phyloP scores from a whole-genome alignment of 2,888 invertebrate genomes.

The Sepiola atlantica region DNA sequence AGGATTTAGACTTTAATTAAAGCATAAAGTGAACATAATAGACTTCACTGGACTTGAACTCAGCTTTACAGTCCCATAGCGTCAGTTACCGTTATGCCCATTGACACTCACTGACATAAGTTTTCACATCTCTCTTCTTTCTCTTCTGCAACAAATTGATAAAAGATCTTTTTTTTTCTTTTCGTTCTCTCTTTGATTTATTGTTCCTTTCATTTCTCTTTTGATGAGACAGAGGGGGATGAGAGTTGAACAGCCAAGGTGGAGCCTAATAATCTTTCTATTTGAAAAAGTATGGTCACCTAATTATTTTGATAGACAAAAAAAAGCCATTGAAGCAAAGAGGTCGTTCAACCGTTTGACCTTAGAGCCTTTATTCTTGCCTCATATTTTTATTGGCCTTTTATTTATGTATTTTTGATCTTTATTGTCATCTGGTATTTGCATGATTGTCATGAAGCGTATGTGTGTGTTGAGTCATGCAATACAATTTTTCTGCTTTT shows the following conservation, averaged over 20 bases:
- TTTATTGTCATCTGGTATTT: neutral
- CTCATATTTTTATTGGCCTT: neutral
- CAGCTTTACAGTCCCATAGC: too few relatives aligned
- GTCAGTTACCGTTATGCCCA: too few relatives aligned
- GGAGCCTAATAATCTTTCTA: neutral
- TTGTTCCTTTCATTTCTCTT: neutral
- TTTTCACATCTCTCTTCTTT: neutral
- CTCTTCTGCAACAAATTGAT: neutral
- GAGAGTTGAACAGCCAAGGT: neutral
- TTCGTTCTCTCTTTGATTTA: neutral
- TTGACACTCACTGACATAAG: too few relatives aligned
- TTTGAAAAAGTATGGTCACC: neutral
- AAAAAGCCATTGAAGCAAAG: neutral
- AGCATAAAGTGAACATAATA: too few relatives aligned
- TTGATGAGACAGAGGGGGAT: neutral
- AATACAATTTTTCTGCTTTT: neutral
- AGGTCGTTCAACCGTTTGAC: constrained; percentile 15
- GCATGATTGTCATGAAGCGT: neutral
- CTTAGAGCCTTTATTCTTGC: neutral
- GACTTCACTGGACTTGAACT: too few relatives aligned
- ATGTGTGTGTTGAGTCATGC: constrained; percentile 32
- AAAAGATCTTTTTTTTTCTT: neutral
- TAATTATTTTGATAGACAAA: neutral
- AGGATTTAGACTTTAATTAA: too few relatives aligned
- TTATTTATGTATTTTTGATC: neutral